Evolutionary conservation across 2,113 vertebrate genomes (phyloP), one percentile per base, ranked within the genome.

Genomic region (Aramus guarauna): DNA sequence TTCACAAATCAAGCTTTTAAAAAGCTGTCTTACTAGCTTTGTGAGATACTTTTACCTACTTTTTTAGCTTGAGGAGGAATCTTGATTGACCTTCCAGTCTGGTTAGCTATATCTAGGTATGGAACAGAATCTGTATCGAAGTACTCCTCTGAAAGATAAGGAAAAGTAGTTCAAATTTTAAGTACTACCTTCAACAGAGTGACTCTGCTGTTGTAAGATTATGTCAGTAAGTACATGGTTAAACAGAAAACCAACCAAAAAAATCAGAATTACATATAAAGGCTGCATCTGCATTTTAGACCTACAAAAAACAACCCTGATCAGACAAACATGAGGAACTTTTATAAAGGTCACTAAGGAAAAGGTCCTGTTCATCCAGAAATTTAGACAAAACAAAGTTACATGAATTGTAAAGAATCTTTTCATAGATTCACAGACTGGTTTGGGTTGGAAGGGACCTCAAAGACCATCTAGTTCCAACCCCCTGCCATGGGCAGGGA

Each of bases 81-180:
- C 74, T 95, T 94, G 30, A 99, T 98, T 1, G 99, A 98, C 82
- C 99, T 98, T 94, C 99, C 99, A 58, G 98, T 99, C 97, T 99
- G 99, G 98, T 99, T 99, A 6, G 99, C 99, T 48, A 99, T 99
- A 96, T 99, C 99, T 73, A 99, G 96, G 85, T 99, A 99, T 0
- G 99, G 99, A 11, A 77, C 94, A 26, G 97, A 98, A 48, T 98
- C 97, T 4, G 98, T 94, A 93, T 99, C 99, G 15, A 99, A 83
- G 92, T 98, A 78, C 96, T 98, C 92, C 98, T 99, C 99, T 99
- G 97, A 69, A 92, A 96, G 29, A 66, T 7, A 96, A 2, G 58
- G 93, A 62, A 85, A n/a, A 71, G 9, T 7, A 86, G 6, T 59
- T 37, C 14, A 24, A 22, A 32, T 24, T 68, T 19, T 22, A 79